Evolutionary conservation across 1,140 invertebrate genomes (phyloP), one percentile per base, ranked within the genome.

Genomic region (Saccostrea echinata): DNA sequence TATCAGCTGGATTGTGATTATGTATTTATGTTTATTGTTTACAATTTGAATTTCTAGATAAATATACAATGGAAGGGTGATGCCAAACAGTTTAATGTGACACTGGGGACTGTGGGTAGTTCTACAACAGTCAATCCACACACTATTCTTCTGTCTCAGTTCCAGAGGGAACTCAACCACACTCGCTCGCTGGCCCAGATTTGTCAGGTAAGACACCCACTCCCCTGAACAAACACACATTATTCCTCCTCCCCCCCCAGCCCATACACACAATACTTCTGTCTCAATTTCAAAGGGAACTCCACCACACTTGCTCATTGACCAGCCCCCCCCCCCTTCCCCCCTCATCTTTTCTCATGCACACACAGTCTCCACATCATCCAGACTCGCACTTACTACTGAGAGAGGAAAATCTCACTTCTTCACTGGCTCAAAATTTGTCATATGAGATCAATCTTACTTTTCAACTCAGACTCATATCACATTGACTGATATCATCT

Each of bases 131-230:
- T 97, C 12, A 98, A 98, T 94, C 97, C 97, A 1, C 97, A 98
- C 94, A 97, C 97, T 0, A 94, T 97, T 21, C 96, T 98, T 94
- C 95, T 96, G 51, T 96, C 97, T 91, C 97, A 98, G 91, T 94
- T 98, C 12, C 97, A 98, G 91, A 96, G 97, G 84, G 96, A 97
- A 93, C 95, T 98, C 3, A 98, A 98, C 93, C 95, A 96, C 85
- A 95, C 97, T 85, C 95, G 96, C 85, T 97, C 97, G 92, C 94
- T 98, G 27, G 96, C 97, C 0, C 97, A 97, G 89, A 95, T 99
- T 24, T 96, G 97, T 64, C 94, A 98, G 88, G 96, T 98, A 87
- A 68, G 87, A 3, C 13, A 12, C 55, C 30, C 71, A 43, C 9
- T 1, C 43, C 43, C 9, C 43, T 43, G 43, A 43, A 9, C 43